Conservation (phyloP, 37 sponge, comb jelly and placozoan species). For the Diacarnus erythraeanus region DNA sequence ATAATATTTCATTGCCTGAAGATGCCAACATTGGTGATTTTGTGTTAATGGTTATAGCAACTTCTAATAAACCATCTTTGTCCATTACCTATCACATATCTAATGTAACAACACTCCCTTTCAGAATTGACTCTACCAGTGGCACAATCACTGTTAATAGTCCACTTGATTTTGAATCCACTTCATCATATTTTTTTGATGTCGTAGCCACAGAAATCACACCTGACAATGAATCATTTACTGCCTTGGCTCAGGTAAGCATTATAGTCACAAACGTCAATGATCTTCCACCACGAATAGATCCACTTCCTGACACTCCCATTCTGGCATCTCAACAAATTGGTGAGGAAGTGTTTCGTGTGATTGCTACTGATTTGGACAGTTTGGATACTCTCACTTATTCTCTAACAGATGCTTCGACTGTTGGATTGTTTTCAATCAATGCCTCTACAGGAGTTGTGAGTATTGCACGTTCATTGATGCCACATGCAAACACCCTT, state of each 20-base stretch:
- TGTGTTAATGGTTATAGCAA: constrained; percentile 46
- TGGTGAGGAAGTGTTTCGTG: constrained; percentile 17
- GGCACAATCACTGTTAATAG: constrained; percentile 31
- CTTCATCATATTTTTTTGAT: constrained; percentile 3
- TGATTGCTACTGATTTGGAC: constrained; percentile 59
- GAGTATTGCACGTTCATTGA: constrained; percentile 8
- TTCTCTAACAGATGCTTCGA: background rate
- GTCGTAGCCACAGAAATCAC: constrained; percentile 22
- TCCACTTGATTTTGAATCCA: constrained; percentile 34
- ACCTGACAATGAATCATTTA: background rate
- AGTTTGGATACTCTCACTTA: constrained; percentile 17
- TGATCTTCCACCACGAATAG: constrained; percentile 42
- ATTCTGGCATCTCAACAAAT: constrained; percentile 25
- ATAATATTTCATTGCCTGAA: constrained; percentile 35
- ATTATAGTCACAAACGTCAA: constrained; percentile 45
- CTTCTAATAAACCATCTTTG: constrained; percentile 18
- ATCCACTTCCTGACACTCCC: background rate
- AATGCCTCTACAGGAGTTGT: constrained; percentile 30
- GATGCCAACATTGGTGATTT: constrained; percentile 8
- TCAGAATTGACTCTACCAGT: constrained; percentile 21
- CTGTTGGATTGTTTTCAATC: constrained; percentile 29
- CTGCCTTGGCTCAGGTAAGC: constrained; percentile 20
- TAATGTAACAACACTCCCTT: constrained; percentile 13
- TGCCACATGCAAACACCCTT: background rate
- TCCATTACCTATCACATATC: constrained; percentile 14